Percentiles rank a stretch among this genome's conserved stretches.
Conservation (phyloP, 2,797 vertebrate species). For the Poliocrania exsul region DNA sequence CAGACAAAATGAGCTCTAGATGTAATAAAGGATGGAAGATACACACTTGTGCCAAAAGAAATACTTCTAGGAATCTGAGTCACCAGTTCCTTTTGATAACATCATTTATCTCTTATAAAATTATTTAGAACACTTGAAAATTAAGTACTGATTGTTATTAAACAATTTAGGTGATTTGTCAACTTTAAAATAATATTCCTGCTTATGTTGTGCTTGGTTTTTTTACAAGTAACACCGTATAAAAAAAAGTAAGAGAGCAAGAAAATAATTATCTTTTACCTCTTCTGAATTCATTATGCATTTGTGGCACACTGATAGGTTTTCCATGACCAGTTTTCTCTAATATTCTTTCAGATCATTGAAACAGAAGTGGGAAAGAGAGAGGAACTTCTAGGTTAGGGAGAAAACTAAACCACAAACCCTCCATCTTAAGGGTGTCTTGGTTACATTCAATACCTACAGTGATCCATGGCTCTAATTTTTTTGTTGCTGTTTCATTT, state of each 20-base stretch:
- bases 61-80: background rate
- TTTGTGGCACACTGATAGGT: background rate
- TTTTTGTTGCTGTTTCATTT: background rate
- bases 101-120: background rate
- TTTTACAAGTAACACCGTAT: background rate
- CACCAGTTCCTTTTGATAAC: background rate
- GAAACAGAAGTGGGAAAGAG: background rate
- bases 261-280: background rate
- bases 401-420: background rate
- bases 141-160: background rate
- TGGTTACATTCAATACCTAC: background rate
- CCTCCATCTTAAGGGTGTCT: rapidly evolving
- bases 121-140: background rate
- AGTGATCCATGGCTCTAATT: background rate
- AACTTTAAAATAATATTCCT: background rate
- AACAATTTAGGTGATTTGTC: background rate
- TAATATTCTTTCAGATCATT: background rate
- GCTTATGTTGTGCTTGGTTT: background rate
- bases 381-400: background rate
- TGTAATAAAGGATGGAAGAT: background rate
- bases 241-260: background rate
- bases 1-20: background rate
- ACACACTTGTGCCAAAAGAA: background rate
- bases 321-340: background rate
- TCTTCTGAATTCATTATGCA: background rate